phyloP scores from a whole-genome alignment of 2,113 vertebrate genomes.

The Ascaphus truei region DNA sequence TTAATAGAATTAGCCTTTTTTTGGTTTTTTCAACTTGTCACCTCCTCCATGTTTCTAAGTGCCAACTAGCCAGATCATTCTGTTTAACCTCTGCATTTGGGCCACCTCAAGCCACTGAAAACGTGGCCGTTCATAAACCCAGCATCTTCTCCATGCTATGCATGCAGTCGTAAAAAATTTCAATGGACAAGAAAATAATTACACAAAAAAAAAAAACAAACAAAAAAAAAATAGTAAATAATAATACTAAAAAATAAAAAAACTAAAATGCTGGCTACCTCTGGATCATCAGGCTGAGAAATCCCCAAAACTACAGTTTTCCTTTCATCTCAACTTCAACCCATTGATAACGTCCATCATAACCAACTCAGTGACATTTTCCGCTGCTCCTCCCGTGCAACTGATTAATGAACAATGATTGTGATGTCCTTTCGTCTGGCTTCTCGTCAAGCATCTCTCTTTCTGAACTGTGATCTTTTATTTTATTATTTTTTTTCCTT shows the following conservation, averaged over 20 bases:
- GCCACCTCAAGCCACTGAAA: constrained; percentile 83
- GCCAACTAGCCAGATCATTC: constrained; percentile 86
- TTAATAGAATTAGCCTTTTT: constrained; percentile 76
- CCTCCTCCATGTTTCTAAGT: constrained; percentile 86
- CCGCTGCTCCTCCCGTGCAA: constrained; percentile 87
- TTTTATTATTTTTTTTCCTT: constrained; percentile 83
- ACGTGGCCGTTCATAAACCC: constrained; percentile 79
- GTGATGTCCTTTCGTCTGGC: constrained; percentile 83
- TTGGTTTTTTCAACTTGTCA: constrained; percentile 79
- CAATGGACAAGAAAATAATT: constrained; percentile 53
- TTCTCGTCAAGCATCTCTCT: constrained; percentile 87
- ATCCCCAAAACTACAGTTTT: constrained; percentile 87
- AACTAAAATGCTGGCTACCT: constrained; percentile 87
- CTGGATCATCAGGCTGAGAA: constrained; percentile 89
- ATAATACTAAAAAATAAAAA: constrained; percentile 83
- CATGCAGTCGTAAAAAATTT: constrained; percentile 81
- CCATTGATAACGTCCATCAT: constrained; percentile 88
- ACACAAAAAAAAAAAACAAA: constrained; percentile 79
- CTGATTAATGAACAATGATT: constrained; percentile 88
- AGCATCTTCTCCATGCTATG: constrained; percentile 88
- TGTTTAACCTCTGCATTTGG: constrained; percentile 86
- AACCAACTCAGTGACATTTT: constrained; percentile 85
- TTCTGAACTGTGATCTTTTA: constrained; percentile 89
- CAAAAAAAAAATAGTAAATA: constrained; percentile 20
- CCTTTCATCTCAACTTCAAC: constrained; percentile 89